Percentiles rank a stretch among this genome's conserved stretches.
Conservation (phyloP, 2,797 vertebrate species). For the Gymnoscopelus braueri region DNA sequence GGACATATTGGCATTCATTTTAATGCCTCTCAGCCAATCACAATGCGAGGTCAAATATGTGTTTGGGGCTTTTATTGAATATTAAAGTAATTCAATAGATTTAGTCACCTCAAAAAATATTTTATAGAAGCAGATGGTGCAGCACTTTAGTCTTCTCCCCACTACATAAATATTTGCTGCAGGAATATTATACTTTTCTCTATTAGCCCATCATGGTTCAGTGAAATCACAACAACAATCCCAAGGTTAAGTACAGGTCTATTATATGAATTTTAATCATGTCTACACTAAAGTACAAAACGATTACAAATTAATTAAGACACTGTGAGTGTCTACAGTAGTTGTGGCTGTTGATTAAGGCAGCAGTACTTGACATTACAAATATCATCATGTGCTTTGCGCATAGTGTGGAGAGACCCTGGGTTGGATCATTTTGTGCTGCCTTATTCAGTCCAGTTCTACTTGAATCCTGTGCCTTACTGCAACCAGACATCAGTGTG, state of each 20-base stretch:
- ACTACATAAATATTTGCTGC: too few species aligned
- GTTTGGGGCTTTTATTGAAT: background rate
- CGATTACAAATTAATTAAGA: too few species aligned
- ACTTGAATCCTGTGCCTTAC: background rate
- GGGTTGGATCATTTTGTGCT: background rate
- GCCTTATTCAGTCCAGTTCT: background rate
- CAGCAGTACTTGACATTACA: too few species aligned
- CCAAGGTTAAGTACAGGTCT: conserved; percentile 24
- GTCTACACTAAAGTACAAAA: too few species aligned
- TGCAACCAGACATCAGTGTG: conserved; percentile 8
- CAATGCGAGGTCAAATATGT: background rate
- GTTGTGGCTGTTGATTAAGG: too few species aligned
- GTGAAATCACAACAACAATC: conserved; percentile 8
- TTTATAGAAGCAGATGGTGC: background rate
- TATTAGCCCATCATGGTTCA: too few species aligned
- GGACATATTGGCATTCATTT: too few species aligned
- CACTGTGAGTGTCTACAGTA: too few species aligned
- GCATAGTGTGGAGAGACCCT: conserved; percentile 5
- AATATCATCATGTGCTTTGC: background rate
- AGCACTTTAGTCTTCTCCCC: too few species aligned
- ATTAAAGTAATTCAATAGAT: background rate
- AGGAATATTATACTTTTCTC: too few species aligned
- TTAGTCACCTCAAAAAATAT: background rate
- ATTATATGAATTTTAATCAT: conserved; percentile 5
- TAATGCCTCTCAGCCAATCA: too few species aligned